A percentile compares a stretch with the other conserved stretches of the same genome.
These are phyloP conservation scores for Crenuchus spilurus DNA, from an alignment of 2,797 vertebrate genomes.

Conservation along the genomic window DNA sequence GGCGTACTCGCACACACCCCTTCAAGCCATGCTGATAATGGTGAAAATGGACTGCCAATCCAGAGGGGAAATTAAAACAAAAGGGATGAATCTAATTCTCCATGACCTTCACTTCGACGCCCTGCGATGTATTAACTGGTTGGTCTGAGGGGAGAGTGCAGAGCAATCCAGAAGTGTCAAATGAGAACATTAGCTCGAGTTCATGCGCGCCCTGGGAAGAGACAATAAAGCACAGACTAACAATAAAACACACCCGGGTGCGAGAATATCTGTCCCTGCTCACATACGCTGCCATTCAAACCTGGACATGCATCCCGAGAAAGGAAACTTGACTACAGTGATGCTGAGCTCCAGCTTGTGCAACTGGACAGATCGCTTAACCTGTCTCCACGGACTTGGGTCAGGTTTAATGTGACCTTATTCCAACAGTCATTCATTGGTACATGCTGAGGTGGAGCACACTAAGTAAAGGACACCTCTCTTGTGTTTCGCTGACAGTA, in stretches of 20 bases:
- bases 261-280: slow-evolving; percentile 8
- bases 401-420: slow-evolving; percentile 47
- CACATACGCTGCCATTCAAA: slow-evolving; percentile 39
- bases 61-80: slow-evolving; percentile 78
- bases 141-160: slow-evolving; percentile 70
- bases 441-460: slow-evolving; percentile 10
- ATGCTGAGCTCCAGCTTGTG: slow-evolving; percentile 61
- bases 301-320: slow-evolving; percentile 65
- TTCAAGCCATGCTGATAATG: slow-evolving; percentile 59
- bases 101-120: slow-evolving; percentile 75
- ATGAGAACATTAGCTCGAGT: slow-evolving; percentile 75
- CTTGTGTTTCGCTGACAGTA: slow-evolving; percentile 51
- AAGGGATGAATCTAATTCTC: slow-evolving; percentile 73
- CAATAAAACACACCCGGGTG: slow-evolving; percentile 65
- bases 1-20: slow-evolving; percentile 30
- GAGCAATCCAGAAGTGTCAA: slow-evolving; percentile 73
- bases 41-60: slow-evolving; percentile 74
- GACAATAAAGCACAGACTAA: slow-evolving; percentile 72
- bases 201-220: slow-evolving; percentile 61
- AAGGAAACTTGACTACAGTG: slow-evolving; percentile 69
- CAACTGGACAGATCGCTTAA: slow-evolving; percentile 69
- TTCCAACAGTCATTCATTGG: slow-evolving; percentile 38
- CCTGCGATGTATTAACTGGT: slow-evolving; percentile 73
- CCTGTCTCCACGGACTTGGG: slow-evolving; percentile 45
- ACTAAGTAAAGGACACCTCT: slow-evolving; percentile 17